These are phyloP conservation scores for Spinibarbus caldwelli DNA, from an alignment of 2,797 vertebrate genomes.

Conservation along the genomic window DNA sequence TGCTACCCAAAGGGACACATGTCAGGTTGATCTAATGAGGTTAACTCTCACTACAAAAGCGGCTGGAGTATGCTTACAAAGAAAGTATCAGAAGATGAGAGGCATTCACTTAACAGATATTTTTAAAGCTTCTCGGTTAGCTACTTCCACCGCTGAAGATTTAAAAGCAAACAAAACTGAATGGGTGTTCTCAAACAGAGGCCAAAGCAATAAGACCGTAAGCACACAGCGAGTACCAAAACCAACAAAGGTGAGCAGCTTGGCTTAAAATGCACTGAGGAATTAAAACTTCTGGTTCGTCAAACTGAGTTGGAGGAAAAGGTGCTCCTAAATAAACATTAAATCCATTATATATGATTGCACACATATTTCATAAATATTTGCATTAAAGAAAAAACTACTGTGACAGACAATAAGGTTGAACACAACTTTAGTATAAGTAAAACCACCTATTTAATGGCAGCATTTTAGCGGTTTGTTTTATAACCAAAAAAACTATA, in stretches of 20 bases:
- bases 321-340: not conserved
- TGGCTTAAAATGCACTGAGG: not conserved
- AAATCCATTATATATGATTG: not conserved
- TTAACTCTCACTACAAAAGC: constrained; percentile 26
- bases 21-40: constrained; percentile 31
- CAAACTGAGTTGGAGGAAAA: not conserved
- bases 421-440: not conserved
- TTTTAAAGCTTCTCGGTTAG: constrained; percentile 38
- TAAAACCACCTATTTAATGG: not conserved
- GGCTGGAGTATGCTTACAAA: constrained; percentile 16
- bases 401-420: not conserved
- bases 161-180: constrained; percentile 34
- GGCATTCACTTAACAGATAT: constrained; percentile 16
- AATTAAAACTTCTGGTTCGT: not conserved
- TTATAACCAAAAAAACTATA: not conserved
- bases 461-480: not conserved
- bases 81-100: constrained; percentile 24
- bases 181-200: not conserved
- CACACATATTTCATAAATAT: not conserved
- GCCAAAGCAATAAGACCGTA: constrained; percentile 14
- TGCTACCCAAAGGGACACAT: constrained; percentile 18
- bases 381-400: constrained; percentile 12
- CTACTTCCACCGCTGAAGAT: constrained; percentile 20
- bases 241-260: constrained; percentile 13
- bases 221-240: not conserved